These are phyloP conservation scores for Rhabdomys dilectus DNA, from an alignment of 2,113 vertebrate genomes.

Conservation along the genomic window DNA sequence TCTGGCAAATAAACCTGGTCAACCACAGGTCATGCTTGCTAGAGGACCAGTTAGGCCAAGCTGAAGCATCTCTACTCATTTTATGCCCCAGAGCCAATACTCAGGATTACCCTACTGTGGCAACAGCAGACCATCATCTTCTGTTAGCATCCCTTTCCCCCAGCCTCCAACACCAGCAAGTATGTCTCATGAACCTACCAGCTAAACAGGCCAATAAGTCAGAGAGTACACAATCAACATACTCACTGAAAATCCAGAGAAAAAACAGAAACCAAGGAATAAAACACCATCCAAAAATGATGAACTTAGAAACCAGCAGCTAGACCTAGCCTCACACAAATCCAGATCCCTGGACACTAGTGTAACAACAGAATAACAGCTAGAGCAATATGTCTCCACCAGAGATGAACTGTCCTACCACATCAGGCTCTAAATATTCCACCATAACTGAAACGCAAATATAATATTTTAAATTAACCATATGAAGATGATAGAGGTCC, in stretches of 20 bases:
- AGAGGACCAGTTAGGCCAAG: not conserved
- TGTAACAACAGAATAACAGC: not conserved
- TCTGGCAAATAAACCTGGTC: not conserved
- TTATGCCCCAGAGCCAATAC: not conserved
- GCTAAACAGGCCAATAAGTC: not conserved
- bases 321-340: not conserved
- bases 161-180: not conserved
- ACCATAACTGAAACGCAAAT: not conserved
- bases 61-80: not conserved
- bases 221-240: not conserved
- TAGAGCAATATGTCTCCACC: not conserved
- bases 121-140: not conserved
- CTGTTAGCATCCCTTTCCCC: not conserved
- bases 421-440: not conserved
- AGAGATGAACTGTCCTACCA: not conserved
- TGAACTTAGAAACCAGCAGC: not conserved
- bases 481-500: not conserved
- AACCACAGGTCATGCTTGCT: not conserved
- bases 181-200: not conserved
- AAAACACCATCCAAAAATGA: not conserved
- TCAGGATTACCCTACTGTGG: not conserved
- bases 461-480: not conserved
- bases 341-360: not conserved
- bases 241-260: not conserved
- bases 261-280: not conserved